Conservation (phyloP, 2,797 vertebrate species). For the Sebastes hubbsi region DNA sequence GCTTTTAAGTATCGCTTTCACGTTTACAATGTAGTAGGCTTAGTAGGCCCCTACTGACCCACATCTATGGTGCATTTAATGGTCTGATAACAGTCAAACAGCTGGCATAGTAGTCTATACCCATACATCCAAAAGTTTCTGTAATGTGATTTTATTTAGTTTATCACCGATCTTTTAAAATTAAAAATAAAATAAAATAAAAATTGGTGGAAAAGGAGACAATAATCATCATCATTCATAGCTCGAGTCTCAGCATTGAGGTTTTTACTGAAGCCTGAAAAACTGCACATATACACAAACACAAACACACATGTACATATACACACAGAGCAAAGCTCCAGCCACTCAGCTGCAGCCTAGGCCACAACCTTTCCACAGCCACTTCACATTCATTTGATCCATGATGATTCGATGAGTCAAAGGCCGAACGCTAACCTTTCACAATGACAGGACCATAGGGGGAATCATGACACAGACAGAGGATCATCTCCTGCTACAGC, state of each 20-base stretch:
- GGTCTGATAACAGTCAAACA: too few species aligned
- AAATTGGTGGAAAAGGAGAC: neutral
- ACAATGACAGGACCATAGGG: constrained; percentile 37
- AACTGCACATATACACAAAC: neutral
- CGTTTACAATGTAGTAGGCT: too few species aligned
- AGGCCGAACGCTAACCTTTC: constrained; percentile 65
- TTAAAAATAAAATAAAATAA: neutral
- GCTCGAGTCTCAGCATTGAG: neutral
- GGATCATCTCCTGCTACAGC: constrained; percentile 40
- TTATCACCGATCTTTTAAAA: neutral
- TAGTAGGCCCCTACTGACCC: too few species aligned
- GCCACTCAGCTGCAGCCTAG: constrained; percentile 19
- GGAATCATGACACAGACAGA: constrained; percentile 52
- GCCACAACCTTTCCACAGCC: constrained; percentile 62
- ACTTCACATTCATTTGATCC: constrained; percentile 64
- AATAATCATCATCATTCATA: neutral
- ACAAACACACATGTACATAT: neutral
- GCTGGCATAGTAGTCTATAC: too few species aligned
- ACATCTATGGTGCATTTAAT: too few species aligned
- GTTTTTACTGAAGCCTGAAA: neutral
- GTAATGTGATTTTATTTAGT: neutral
- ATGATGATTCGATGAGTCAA: constrained; percentile 58
- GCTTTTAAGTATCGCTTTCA: too few species aligned
- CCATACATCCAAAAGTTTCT: too few species aligned
- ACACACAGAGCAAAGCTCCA: neutral